A percentile compares a stretch with the other conserved stretches of the same genome.
Conservation (phyloP, 2,888 invertebrate genomes). For the Flexamia atlantica region DNA sequence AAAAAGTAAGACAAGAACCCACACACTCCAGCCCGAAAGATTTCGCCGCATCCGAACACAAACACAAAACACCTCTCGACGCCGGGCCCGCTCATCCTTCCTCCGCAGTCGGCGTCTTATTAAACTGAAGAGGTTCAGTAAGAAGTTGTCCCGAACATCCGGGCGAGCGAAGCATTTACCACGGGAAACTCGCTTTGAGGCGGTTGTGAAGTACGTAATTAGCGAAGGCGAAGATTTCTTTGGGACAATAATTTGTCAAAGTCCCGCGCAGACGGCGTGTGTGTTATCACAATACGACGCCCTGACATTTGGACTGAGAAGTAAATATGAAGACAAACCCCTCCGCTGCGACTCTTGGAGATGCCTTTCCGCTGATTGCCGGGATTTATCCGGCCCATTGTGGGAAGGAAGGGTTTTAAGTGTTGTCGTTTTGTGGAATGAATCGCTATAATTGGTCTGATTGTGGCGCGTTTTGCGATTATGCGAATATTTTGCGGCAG, state of each 20-base stretch:
- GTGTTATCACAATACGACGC: slow-evolving; percentile 6
- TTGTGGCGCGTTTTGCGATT: neutral
- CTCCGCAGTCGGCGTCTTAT: slow-evolving; percentile 27
- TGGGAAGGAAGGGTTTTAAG: slow-evolving; percentile 4
- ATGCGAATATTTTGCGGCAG: neutral
- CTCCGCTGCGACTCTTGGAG: neutral
- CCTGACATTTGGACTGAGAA: slow-evolving; percentile 3
- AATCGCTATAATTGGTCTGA: neutral
- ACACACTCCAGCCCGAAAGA: neutral
- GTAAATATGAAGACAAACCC: neutral
- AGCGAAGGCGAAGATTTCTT: slow-evolving; percentile 2
- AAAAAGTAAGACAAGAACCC: no score
- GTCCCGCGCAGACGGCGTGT: slow-evolving; percentile 35
- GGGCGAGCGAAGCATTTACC: slow-evolving; percentile 10
- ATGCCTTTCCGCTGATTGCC: neutral
- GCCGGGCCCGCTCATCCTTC: slow-evolving; percentile 3
- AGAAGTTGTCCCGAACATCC: slow-evolving; percentile 47
- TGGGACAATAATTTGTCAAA: slow-evolving; percentile 50
- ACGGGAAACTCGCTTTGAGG: neutral
- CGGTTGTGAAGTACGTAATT: slow-evolving; percentile 50
- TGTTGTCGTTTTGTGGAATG: slow-evolving; percentile 10
- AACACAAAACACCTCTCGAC: slow-evolving; percentile 19
- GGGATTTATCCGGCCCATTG: slow-evolving; percentile 27
- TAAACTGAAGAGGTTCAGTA: slow-evolving; percentile 3
- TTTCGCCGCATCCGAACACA: slow-evolving; percentile 2